Base-by-base conservation (phyloP, 2,888 invertebrate genomes). In the Pediacus dermestoides region DNA sequence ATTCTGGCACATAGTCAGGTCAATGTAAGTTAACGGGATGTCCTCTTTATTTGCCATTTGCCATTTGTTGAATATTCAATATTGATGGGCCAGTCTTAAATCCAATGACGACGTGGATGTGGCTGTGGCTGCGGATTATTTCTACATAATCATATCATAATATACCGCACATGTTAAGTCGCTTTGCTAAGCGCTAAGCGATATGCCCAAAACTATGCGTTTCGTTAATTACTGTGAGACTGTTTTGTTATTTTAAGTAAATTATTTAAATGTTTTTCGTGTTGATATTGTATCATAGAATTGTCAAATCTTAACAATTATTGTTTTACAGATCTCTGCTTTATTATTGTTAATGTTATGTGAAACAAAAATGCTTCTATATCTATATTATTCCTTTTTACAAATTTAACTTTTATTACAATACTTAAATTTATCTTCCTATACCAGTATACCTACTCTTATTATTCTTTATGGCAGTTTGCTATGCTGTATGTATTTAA, bases 1-100 rank as follows among this genome's bases (percentile, higher is more conserved):
- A 85, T 90, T 74, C 76, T 91, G 60, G 93, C 93, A 10, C 80
- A 88, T 61, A 85, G 88, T 60, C 90, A 93, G 68, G 80, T 90
- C 55, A 74, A 80, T 48, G 60, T 67, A 50, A 66, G 61, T 53
- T 64, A 60, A 61, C 47, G 23, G 25, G 27, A 39, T 34, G 15
- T 40, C 25, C 21, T n/a, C 6, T 18, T 18, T 6, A 4, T 34
- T 36, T 7, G 4, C 15, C 25, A 22, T 23, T 37, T 42, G 35
- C 34, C 37, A 34, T 42, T 42, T 25, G 11, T 37, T 21, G 16
- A 42, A 42, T 42, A 26, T n/a, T 38, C 37, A 38, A 33, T 33
- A 28, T 28, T 28, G 13, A 37, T 37, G 34, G 42, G 42, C 42
- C 42, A 42, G 37, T 42, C 35, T 38, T 34, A 38, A 32, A 13